Conservation (phyloP, 2,888 invertebrate species). For the Spilosoma lubricipeda region DNA sequence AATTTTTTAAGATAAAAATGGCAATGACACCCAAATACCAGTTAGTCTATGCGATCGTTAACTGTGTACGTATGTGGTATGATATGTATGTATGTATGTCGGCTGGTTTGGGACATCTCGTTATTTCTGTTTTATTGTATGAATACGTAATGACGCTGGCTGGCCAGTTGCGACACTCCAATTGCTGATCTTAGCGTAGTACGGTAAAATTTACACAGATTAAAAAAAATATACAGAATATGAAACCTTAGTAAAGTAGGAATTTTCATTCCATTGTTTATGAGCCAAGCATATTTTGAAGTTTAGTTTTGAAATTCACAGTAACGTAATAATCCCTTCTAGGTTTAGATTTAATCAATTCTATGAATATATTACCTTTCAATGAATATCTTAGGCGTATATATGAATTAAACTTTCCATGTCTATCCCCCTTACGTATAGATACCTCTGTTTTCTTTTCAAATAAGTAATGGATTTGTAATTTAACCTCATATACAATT, state of each 20-base stretch:
- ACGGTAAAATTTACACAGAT: slow-evolving; percentile 75
- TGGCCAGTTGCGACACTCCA: slow-evolving; percentile 77
- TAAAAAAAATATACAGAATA: slow-evolving; percentile 33
- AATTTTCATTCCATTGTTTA: background rate
- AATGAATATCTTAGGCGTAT: background rate
- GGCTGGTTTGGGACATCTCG: slow-evolving; percentile 65
- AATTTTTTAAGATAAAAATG: slow-evolving; percentile 29
- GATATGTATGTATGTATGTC: slow-evolving; percentile 47
- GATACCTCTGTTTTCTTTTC: background rate
- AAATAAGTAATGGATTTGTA: background rate
- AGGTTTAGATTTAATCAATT: background rate
- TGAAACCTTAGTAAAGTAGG: background rate
- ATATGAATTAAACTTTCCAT: background rate
- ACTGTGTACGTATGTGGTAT: slow-evolving; percentile 26
- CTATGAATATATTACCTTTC: background rate
- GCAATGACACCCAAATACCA: slow-evolving; percentile 29
- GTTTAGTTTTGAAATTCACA: background rate
- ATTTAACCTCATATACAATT: background rate
- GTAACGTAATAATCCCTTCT: background rate
- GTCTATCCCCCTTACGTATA: background rate
- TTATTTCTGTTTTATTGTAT: slow-evolving; percentile 85
- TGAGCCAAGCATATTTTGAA: background rate
- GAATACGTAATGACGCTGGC: slow-evolving; percentile 78
- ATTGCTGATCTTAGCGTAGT: slow-evolving; percentile 74
- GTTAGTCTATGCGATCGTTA: slow-evolving; percentile 31